Percentiles rank a stretch among this genome's conserved stretches.
Evolutionary conservation across 2,797 vertebrate genomes (phyloP).

Genomic region (Megaceryle alcyon): DNA sequence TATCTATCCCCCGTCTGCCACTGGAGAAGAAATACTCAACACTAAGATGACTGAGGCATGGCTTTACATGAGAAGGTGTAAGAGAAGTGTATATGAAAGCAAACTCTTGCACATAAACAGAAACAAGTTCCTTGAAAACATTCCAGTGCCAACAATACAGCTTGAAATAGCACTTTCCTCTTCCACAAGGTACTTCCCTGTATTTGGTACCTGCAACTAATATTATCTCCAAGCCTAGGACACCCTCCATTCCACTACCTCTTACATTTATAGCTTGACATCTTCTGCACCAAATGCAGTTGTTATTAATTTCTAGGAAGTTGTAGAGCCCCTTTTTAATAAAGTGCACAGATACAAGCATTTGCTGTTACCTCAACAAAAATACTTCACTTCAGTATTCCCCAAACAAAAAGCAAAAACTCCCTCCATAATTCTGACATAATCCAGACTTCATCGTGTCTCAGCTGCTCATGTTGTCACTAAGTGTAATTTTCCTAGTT

Average conservation of each 20-base stretch:
- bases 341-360: background rate
- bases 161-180: background rate
- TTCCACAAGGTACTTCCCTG: background rate
- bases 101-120: background rate
- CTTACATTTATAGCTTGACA: background rate
- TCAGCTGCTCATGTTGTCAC: background rate
- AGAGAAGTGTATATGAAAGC: background rate
- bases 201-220: background rate
- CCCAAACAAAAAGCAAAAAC: background rate
- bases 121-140: background rate
- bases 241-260: background rate
- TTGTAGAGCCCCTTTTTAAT: background rate
- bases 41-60: background rate
- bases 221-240: background rate
- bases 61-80: background rate
- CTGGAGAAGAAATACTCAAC: background rate
- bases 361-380: background rate
- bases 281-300: background rate
- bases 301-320: background rate
- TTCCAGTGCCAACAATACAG: background rate
- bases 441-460: background rate
- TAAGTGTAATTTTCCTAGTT: background rate
- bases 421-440: background rate
- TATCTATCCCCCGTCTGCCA: background rate
- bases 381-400: background rate